Evolutionary conservation across 2,797 vertebrate species (phyloP).

Genomic region (Etheostoma nigrum): DNA sequence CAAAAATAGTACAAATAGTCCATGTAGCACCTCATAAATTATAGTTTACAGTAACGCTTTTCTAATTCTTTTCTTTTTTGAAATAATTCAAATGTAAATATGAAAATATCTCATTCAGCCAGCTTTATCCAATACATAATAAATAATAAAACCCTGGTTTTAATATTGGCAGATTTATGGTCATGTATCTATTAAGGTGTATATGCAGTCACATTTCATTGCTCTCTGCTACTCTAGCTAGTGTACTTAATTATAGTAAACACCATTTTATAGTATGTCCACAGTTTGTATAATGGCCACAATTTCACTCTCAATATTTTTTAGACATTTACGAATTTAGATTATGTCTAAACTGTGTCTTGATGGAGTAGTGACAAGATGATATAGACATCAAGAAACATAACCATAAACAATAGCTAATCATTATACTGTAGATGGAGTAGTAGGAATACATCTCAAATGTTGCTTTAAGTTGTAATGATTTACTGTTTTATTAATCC

Average conservation of each 20-base stretch:
- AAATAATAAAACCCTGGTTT: neutral
- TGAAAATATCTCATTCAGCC: neutral
- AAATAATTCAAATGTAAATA: constrained; percentile 3
- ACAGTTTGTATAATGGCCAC: neutral
- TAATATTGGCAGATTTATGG: neutral
- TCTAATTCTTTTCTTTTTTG: neutral
- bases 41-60: neutral
- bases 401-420: neutral
- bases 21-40: neutral
- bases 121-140: neutral
- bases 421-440: neutral
- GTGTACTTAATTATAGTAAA: neutral
- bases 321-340: neutral
- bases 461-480: neutral
- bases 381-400: neutral
- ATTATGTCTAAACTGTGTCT: neutral
- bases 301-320: neutral
- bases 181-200: constrained; percentile 2
- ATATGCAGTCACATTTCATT: neutral
- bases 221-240: neutral
- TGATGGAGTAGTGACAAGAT: neutral
- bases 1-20: neutral
- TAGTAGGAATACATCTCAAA: neutral
- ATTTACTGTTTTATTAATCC: no score
- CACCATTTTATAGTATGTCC: neutral